Base-by-base conservation (phyloP, 2,797 vertebrate species). In the Antrozous pallidus region DNA sequence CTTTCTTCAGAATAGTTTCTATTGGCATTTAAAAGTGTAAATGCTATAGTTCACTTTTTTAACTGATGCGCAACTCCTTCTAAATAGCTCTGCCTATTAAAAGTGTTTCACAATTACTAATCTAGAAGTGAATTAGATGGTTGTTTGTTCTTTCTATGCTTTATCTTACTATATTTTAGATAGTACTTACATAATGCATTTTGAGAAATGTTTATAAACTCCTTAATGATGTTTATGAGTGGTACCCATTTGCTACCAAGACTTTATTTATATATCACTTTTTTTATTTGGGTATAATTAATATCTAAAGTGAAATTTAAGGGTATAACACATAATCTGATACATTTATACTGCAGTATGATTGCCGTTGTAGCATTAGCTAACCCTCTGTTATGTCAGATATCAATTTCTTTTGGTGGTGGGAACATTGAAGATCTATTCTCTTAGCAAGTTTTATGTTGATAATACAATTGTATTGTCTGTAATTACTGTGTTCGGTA, bases 11-110 rank as follows among this genome's bases (percentile, higher is more conserved):
- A 75, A 80, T 93, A 36, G 85, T 91, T n/a, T 17, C 24, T 80
- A 4, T 65, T 95, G 49, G 5, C 28, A 93, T 93, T 94, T 83
- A 78, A 94, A 95, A 91, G 36, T 77, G 6, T 5, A 93, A 70
- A 91, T 67, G 75, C 4, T 26, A 45, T 87, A 88, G 74, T 79
- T 14, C 40, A 36, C 22, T 85, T 74, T 33, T 65, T 45, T 45
- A 31, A 73, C 8, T 80, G 63, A 75, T 88, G n/a, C 2, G 61
- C 16, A 24, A 20, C 13, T 33, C 10, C 17, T 12, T 85, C 16
- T 70, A 45, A 88, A 45, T 28, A 84, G 10, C 3, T 31, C 31
- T 90, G 28, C 28, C 8, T 63, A 1, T 74, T 77, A n/a, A 94
- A 49, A 12, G 8, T 20, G 71, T 81, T 61, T 36, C 4, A n/a